A percentile compares a stretch with the other conserved stretches of the same genome.
Evolutionary conservation across 2,797 vertebrate genomes (phyloP).

Genomic region (Gadopsis marmoratus): DNA sequence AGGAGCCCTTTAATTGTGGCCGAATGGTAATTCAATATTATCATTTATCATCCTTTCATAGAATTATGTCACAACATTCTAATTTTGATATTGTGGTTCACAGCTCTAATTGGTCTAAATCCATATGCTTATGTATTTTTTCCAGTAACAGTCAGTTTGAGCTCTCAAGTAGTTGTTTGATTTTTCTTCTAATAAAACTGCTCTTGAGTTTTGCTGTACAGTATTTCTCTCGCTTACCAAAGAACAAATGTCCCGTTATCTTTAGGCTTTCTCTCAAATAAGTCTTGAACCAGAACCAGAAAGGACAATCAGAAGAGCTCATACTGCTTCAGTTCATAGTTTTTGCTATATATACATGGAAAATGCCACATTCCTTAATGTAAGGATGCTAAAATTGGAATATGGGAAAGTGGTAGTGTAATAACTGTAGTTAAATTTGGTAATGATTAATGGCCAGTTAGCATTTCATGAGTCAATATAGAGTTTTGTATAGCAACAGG

Average conservation of each 20-base stretch:
- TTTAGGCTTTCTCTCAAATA: neutral
- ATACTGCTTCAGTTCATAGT: neutral
- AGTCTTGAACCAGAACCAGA: neutral
- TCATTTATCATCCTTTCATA: neutral
- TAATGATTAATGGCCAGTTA: neutral
- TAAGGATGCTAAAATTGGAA: neutral
- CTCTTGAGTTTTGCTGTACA: neutral
- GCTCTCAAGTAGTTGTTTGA: neutral
- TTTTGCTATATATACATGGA: neutral
- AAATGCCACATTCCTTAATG: neutral
- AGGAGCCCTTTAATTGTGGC: neutral
- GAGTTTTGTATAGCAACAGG: slow-evolving; percentile 22
- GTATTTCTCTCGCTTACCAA: neutral
- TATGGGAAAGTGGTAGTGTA: neutral
- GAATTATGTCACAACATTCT: neutral
- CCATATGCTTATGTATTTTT: neutral
- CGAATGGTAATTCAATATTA: neutral
- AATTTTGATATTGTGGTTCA: neutral
- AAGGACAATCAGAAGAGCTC: neutral
- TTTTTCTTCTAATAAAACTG: neutral
- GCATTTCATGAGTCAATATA: neutral
- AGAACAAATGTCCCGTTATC: neutral
- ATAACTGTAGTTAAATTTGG: neutral
- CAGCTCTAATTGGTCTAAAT: neutral
- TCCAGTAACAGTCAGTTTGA: neutral